A percentile compares a stretch with the other conserved stretches of the same genome.
These are phyloP conservation scores for Cosmorhoe ocellata DNA, from an alignment of 2,888 invertebrate species.

Conservation along the genomic window DNA sequence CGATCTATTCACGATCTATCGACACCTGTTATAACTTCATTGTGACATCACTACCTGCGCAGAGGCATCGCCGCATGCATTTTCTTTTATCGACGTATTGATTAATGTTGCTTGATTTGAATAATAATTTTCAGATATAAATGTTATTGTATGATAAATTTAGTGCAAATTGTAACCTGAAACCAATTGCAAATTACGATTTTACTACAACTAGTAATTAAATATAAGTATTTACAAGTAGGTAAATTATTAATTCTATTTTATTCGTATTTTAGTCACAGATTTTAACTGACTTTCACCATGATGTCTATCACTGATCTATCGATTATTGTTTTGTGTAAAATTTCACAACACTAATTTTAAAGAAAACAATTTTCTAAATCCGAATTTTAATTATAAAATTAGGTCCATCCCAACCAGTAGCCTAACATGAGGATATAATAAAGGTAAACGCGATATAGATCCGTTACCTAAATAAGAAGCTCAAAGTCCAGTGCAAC, in stretches of 20 bases:
- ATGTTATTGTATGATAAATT: conserved; percentile 83
- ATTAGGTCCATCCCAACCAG: no score
- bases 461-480: no score
- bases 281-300: no score
- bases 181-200: conserved; percentile 53
- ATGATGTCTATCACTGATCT: no score
- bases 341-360: no score
- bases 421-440: no score
- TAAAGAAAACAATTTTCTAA: no score
- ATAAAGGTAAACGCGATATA: no score
- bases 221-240: neutral
- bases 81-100: conserved; percentile 81
- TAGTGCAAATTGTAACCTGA: conserved; percentile 81
- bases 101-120: conserved; percentile 81
- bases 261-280: no score
- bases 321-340: no score
- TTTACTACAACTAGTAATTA: neutral
- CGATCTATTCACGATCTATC: conserved; percentile 4
- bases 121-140: conserved; percentile 81
- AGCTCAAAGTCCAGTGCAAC: no score
- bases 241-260: neutral
- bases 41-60: conserved; percentile 53
- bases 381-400: no score
- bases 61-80: conserved; percentile 70
- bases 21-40: conserved; percentile 8